Evolutionary conservation across 2,888 invertebrate species (phyloP), one percentile per base, ranked within the genome.

Genomic region (Fissipunctia ypsillon): DNA sequence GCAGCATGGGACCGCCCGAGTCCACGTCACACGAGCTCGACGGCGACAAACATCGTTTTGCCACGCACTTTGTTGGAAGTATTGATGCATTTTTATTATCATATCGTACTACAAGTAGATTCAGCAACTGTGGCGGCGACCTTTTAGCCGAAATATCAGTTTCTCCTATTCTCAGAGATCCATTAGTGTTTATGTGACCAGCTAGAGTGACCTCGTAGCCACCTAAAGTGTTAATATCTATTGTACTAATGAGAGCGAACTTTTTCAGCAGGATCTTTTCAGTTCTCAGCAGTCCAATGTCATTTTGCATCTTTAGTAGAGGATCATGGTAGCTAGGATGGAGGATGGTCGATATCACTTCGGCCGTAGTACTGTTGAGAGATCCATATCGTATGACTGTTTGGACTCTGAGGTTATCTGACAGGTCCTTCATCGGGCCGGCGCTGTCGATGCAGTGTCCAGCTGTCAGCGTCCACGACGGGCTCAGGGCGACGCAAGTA

Each of bases 1-100:
- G 76, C 22, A 81, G 38, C 67, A 81, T 22, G 14, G 84, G 84
- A 2, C 84, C 81, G 60, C 81, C 81, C 12, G 84, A 67, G 45
- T 75, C 70, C 22, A n/a, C 19, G 4, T 64, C 68, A 35, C 81
- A 80, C 1, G 25, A 2, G 0, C 9, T 19, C 12, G 52, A 56
- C 16, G 52, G n/a, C 1, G 64, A 16, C n/a, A 48, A 31, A 14
- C 84, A 84, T 16, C n/a, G 60, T 12, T 25, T 41, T 12, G 60
- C 50, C 56, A 65, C 59, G 38, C 81, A 81, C 41, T 43, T 56
- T 10, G 10, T 41, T 14, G 81, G 56, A 2, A 69, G 31, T 22
- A 52, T 50, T 4, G 52, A 65, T 7, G 52, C 43, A 31, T 69
- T 50, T 12, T 28, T 69, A 35, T 2, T 68, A 9, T 75, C 81